Percentiles rank a stretch among this genome's conserved stretches.
These are phyloP conservation scores for Harlomillsia oculata DNA, from an alignment of 1,140 invertebrate species.

Conservation along the genomic window DNA sequence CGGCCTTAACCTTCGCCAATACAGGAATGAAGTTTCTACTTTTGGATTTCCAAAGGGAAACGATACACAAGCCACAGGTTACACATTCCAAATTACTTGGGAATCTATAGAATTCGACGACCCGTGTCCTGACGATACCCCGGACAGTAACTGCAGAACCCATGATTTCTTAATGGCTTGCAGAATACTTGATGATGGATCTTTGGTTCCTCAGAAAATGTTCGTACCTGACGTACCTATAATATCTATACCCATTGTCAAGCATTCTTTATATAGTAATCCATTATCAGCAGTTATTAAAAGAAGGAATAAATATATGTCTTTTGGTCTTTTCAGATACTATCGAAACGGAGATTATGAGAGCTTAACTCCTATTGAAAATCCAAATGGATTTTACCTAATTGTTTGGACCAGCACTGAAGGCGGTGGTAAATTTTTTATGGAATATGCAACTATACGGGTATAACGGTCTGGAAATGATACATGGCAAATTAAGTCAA, in stretches of 20 bases:
- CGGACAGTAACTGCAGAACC: not conserved
- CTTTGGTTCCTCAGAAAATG: not conserved
- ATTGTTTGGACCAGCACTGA: not conserved
- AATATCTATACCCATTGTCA: too few species aligned
- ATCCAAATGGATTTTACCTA: not conserved
- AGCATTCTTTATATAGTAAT: not conserved
- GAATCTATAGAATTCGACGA: not conserved
- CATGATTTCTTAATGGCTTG: not conserved
- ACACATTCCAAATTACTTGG: conserved; percentile 2
- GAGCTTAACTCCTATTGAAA: not conserved
- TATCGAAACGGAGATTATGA: too few species aligned
- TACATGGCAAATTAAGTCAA: not conserved
- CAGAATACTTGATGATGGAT: not conserved
- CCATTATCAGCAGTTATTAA: too few species aligned
- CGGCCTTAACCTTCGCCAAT: too few species aligned
- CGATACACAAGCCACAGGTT: not conserved
- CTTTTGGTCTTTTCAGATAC: too few species aligned
- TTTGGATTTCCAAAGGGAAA: conserved; percentile 18
- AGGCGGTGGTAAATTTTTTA: not conserved
- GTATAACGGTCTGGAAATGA: not conserved
- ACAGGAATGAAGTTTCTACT: conserved; percentile 11
- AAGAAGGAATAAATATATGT: not conserved
- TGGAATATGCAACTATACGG: not conserved
- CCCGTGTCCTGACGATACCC: not conserved
- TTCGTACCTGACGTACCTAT: not conserved